Percentiles rank a stretch among this genome's conserved stretches.
phyloP scores from a whole-genome alignment of 2,797 vertebrate species.

The Manis pentadactyla region DNA sequence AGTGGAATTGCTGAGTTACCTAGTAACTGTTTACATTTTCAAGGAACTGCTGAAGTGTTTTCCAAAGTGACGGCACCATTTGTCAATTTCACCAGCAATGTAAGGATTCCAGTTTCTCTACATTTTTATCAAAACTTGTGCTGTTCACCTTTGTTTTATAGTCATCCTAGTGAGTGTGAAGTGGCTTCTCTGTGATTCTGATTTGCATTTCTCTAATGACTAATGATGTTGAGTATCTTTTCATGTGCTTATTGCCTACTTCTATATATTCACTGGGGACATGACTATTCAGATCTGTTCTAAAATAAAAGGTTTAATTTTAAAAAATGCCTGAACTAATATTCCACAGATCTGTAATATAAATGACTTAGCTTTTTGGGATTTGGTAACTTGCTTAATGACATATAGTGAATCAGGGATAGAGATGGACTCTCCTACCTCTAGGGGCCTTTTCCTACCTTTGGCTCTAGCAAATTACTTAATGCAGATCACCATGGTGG shows the following conservation, averaged over 20 bases:
- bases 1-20: neutral
- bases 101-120: neutral
- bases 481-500: neutral
- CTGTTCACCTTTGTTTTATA: neutral
- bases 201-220: conserved; percentile 38
- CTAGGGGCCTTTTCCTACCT: neutral
- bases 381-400: neutral
- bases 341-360: neutral
- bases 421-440: neutral
- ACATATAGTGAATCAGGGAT: neutral
- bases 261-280: neutral
- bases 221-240: neutral
- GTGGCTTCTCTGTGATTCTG: neutral
- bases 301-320: conserved; percentile 19
- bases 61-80: neutral
- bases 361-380: neutral
- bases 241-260: neutral
- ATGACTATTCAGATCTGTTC: neutral
- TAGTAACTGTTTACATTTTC: conserved; percentile 35
- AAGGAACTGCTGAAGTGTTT: conserved; percentile 25
- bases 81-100: neutral
- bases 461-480: neutral
- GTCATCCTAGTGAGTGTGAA: neutral
- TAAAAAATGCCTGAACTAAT: neutral
- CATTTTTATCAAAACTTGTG: neutral